phyloP scores from a whole-genome alignment of 23 tunicate genomes.

The Ciona savignyi region DNA sequence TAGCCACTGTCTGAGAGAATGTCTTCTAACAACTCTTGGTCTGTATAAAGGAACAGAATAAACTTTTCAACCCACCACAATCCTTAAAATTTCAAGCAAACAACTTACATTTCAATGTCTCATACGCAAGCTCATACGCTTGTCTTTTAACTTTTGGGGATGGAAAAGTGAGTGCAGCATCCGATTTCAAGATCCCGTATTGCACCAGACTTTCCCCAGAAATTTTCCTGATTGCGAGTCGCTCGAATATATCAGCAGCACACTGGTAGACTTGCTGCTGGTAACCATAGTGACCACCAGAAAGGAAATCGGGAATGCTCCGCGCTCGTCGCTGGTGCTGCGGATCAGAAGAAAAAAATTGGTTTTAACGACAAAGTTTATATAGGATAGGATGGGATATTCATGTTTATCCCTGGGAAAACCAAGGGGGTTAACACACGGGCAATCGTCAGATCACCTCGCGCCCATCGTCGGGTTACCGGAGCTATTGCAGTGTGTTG shows the following conservation, averaged over 20 bases:
- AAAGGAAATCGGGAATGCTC: constrained; percentile 65
- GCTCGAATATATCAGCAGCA: constrained; percentile 78
- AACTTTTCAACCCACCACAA: too few species aligned
- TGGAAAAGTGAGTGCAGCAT: constrained; percentile 15
- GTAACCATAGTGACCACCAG: constrained; percentile 77
- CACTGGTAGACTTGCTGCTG: constrained; percentile 58
- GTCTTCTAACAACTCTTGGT: constrained; percentile 82
- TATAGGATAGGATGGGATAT: too few species aligned
- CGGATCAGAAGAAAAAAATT: constrained; percentile 1
- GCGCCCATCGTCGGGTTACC: too few species aligned
- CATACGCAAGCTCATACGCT: constrained; percentile 74
- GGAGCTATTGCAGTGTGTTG: too few species aligned
- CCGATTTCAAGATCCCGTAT: constrained; percentile 22
- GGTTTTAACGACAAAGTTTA: too few species aligned
- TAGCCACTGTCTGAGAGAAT: constrained; percentile 70
- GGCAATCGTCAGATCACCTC: too few species aligned
- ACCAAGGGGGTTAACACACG: too few species aligned
- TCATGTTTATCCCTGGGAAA: too few species aligned
- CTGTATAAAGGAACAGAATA: constrained; percentile 31
- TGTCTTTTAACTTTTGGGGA: constrained; percentile 63
- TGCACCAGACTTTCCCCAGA: constrained; percentile 42
- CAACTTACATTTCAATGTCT: constrained; percentile 82
- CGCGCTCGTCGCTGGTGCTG: constrained; percentile 69
- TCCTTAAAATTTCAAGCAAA: too few species aligned
- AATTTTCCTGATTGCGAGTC: constrained; percentile 48